Conservation (phyloP, 2,888 invertebrate species). For the Merodon equestris region DNA sequence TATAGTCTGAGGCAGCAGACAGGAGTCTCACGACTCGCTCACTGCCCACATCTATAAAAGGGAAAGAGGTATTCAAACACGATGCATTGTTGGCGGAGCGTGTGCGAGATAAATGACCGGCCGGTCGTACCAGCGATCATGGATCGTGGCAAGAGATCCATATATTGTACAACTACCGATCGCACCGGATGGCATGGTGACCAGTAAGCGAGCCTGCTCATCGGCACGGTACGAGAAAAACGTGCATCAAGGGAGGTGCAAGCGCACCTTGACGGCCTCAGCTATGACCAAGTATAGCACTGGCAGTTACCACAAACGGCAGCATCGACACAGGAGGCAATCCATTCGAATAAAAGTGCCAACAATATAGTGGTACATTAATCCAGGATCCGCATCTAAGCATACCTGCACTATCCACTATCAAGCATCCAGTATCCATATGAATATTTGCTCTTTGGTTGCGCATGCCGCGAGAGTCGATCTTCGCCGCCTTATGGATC, state of each 20-base stretch:
- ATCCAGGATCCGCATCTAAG: constrained; percentile 63
- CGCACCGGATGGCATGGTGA: constrained; percentile 3
- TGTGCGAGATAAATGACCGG: constrained; percentile 69
- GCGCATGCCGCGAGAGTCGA: constrained; percentile 42
- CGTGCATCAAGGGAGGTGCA: constrained; percentile 61
- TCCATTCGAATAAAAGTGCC: constrained; percentile 62
- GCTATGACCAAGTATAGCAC: constrained; percentile 55
- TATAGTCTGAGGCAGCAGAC: constrained; percentile 65
- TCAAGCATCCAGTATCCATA: constrained; percentile 1
- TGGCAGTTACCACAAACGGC: too few relatives aligned
- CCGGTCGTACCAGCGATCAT: constrained; percentile 63
- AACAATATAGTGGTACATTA: constrained; percentile 67
- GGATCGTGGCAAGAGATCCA: constrained; percentile 67
- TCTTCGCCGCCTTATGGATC: neutral
- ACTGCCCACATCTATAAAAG: constrained; percentile 60
- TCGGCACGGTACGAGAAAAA: constrained; percentile 35
- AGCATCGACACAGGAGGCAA: constrained; percentile 43
- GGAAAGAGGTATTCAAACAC: constrained; percentile 54
- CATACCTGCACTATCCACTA: neutral
- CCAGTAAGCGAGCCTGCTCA: constrained; percentile 11
- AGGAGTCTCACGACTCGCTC: constrained; percentile 67
- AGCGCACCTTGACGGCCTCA: constrained; percentile 61
- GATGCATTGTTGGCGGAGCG: constrained; percentile 61
- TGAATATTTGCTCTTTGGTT: constrained; percentile 61
- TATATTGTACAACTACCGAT: constrained; percentile 58